Evolutionary conservation across 2,113 vertebrate genomes (phyloP).

Genomic region (Daubentonia madagascariensis): DNA sequence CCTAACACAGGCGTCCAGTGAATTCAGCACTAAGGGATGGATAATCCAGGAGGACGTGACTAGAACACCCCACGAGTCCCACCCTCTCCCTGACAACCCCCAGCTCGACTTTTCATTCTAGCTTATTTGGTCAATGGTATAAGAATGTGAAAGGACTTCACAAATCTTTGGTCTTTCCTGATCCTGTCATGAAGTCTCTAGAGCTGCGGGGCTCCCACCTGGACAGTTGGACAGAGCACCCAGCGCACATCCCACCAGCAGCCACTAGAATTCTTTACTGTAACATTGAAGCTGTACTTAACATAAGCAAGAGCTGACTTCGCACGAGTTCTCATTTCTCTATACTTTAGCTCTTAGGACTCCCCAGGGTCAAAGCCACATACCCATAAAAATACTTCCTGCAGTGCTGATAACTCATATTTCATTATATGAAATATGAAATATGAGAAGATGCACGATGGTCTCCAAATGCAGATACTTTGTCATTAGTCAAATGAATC

Average conservation of each 20-base stretch:
- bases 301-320: rapidly evolving
- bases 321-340: rapidly evolving
- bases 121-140: background rate
- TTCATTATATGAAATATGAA: no score
- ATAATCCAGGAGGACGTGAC: rapidly evolving
- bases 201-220: background rate
- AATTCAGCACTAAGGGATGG: no score
- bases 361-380: background rate
- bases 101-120: rapidly evolving
- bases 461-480: background rate
- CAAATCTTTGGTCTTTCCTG: background rate
- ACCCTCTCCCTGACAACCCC: rapidly evolving
- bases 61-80: background rate
- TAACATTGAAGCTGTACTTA: rapidly evolving
- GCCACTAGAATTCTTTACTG: rapidly evolving
- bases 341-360: background rate
- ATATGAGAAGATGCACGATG: background rate
- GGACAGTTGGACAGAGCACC: rapidly evolving
- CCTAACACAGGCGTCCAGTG: rapidly evolving
- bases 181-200: background rate
- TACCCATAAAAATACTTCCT: background rate
- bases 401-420: background rate
- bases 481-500: background rate
- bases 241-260: rapidly evolving
- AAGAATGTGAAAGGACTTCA: background rate